phyloP scores from a whole-genome alignment of 2,113 vertebrate species.

The Coracopsis vasa region DNA sequence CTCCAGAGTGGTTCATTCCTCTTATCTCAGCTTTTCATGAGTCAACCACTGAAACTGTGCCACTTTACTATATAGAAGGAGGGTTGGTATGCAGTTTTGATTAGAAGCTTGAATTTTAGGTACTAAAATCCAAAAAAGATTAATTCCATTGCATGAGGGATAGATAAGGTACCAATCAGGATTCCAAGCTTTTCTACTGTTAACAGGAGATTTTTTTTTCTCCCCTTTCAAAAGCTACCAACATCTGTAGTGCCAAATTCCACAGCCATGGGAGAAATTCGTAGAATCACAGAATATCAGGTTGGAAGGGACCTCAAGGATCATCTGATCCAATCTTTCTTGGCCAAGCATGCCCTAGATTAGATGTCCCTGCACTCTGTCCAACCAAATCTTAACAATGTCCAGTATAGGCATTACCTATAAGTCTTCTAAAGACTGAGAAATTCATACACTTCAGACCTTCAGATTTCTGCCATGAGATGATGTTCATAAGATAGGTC shows the following conservation, averaged over 20 bases:
- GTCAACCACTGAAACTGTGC: neutral
- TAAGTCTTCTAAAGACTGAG: neutral
- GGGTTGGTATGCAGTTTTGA: neutral
- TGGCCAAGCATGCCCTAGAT: neutral
- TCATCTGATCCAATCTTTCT: neutral
- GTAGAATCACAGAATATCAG: neutral
- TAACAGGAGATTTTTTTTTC: neutral
- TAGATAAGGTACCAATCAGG: neutral
- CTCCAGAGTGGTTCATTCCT: neutral
- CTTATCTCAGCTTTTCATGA: neutral
- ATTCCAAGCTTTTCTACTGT: neutral
- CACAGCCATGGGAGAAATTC: accelerated
- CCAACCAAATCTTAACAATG: neutral
- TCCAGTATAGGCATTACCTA: neutral
- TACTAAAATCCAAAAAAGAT: neutral
- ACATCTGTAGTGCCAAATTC: neutral
- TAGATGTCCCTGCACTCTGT: neutral
- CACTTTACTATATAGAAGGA: neutral
- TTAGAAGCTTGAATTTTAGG: neutral
- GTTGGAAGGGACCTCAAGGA: neutral
- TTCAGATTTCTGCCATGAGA: neutral
- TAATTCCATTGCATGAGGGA: neutral
- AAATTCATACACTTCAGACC: neutral
- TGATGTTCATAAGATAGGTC: neutral
- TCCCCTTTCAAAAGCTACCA: neutral